Evolutionary conservation across 2,888 invertebrate genomes (phyloP).

Genomic region (Myathropa florea): DNA sequence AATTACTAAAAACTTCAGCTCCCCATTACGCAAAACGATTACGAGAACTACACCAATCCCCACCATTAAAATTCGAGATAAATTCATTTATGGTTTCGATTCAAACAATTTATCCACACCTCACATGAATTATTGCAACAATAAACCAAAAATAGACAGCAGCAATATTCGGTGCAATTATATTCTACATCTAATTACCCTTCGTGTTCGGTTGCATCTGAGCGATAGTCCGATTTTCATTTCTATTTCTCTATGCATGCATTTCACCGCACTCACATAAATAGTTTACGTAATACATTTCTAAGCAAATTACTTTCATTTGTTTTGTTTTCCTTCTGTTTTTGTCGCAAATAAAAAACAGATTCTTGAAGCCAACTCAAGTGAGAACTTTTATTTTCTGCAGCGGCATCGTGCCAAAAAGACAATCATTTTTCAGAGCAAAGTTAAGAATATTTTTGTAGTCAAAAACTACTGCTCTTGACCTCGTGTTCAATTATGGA

Average conservation of each 20-base stretch:
- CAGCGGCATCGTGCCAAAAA: neutral
- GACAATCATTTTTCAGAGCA: neutral
- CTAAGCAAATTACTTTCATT: neutral
- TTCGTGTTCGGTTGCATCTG: neutral
- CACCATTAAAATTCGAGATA: neutral
- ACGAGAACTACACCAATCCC: neutral
- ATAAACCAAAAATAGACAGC: neutral
- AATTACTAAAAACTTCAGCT: too few species aligned
- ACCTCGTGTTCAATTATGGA: conserved; percentile 21
- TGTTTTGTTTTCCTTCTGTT: conserved; percentile 15
- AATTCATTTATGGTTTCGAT: neutral
- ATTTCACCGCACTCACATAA: neutral
- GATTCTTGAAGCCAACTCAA: neutral
- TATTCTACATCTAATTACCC: neutral
- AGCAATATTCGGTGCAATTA: neutral
- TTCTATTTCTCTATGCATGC: neutral
- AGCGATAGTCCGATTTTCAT: neutral
- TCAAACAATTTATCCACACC: neutral
- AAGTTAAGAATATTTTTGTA: neutral
- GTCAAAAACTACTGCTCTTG: conserved; percentile 9
- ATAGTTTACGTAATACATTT: neutral
- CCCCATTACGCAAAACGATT: too few species aligned
- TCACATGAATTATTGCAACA: neutral
- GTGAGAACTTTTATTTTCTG: conserved; percentile 12
- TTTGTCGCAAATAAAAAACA: neutral